phyloP scores from a whole-genome alignment of 2,113 vertebrate genomes.

The Hippoglossus stenolepis region DNA sequence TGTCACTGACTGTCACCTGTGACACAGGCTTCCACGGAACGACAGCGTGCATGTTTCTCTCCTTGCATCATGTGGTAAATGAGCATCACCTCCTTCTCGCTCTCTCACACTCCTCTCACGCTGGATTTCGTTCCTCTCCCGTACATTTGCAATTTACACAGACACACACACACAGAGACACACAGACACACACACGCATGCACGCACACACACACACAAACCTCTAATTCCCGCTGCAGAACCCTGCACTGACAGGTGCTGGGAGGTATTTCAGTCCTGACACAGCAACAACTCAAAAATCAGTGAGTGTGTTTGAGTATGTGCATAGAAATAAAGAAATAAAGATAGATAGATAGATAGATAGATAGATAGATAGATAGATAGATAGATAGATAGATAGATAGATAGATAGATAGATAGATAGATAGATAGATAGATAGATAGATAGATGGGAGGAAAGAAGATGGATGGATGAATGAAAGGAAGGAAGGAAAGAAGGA shows the following conservation, averaged over 20 bases:
- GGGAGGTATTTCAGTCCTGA: conserved; percentile 67
- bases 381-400: too few species aligned
- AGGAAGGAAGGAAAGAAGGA: too few species aligned
- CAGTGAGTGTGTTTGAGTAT: conserved; percentile 16
- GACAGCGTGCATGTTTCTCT: conserved; percentile 41
- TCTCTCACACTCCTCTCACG: not conserved
- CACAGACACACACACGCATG: not conserved
- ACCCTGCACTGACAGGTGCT: conserved; percentile 68
- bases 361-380: too few species aligned
- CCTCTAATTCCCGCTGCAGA: conserved; percentile 32
- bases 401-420: too few species aligned
- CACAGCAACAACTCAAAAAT: conserved; percentile 59
- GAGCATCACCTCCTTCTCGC: conserved; percentile 46
- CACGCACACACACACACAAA: not conserved
- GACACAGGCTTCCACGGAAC: conserved; percentile 59
- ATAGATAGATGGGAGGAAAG: too few species aligned
- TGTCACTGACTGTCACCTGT: conserved; percentile 67
- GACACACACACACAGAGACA: not conserved
- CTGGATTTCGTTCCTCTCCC: conserved; percentile 6
- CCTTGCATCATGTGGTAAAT: conserved; percentile 67
- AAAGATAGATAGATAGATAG: not conserved
- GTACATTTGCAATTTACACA: not conserved
- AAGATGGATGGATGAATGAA: too few species aligned
- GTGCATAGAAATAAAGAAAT: not conserved
- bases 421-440: too few species aligned